Evolutionary conservation across 2,113 vertebrate species (phyloP).

Genomic region (Trematomus loennbergii): DNA sequence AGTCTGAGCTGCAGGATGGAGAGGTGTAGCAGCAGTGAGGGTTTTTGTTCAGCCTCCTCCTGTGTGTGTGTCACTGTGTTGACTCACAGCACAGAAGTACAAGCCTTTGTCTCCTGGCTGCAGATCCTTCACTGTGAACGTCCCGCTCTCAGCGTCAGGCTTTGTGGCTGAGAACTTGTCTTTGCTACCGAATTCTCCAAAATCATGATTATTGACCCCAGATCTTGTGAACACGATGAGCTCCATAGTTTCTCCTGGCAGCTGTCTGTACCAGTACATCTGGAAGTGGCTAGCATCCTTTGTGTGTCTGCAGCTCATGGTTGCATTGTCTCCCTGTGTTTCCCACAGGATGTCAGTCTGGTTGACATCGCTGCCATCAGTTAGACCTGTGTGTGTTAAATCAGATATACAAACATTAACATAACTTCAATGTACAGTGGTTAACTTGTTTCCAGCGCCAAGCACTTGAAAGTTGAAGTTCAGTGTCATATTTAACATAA

Average conservation of each 20-base stretch:
- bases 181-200: background rate
- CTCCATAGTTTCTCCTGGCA: conserved; percentile 54
- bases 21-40: background rate
- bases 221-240: conserved; percentile 30
- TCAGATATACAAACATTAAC: too few relatives aligned
- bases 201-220: background rate
- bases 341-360: background rate
- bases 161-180: conserved; percentile 37
- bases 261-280: conserved; percentile 67
- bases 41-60: conserved; percentile 29
- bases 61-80: conserved; percentile 16
- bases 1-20: background rate
- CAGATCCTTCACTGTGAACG: conserved; percentile 29
- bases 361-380: conserved; percentile 8
- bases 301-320: conserved; percentile 41
- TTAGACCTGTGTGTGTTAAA: background rate
- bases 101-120: conserved; percentile 21
- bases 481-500: too few relatives aligned
- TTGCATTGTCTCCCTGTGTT: background rate
- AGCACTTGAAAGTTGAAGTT: too few relatives aligned
- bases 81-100: conserved; percentile 53
- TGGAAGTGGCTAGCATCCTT: background rate
- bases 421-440: too few relatives aligned
- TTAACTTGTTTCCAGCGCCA: too few relatives aligned
- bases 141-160: background rate